Evolutionary conservation across 2,888 invertebrate genomes (phyloP).

Genomic region (Acleris emargana): DNA sequence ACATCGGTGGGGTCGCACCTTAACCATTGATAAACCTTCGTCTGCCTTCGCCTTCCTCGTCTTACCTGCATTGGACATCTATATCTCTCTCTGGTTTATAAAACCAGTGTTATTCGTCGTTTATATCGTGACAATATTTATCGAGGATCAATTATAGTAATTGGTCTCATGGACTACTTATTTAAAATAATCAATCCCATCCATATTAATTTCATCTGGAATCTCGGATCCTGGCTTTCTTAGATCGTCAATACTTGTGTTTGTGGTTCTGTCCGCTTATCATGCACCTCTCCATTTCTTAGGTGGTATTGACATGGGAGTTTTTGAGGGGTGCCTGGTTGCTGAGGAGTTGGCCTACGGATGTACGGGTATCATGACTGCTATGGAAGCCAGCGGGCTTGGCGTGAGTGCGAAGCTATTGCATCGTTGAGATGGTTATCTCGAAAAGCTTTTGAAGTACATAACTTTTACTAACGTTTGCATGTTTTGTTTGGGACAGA

Average conservation of each 20-base stretch:
- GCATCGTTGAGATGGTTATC: background rate
- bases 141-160: too few species aligned
- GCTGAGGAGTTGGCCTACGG: constrained; percentile 96
- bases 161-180: too few species aligned
- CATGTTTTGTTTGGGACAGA: too few species aligned
- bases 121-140: too few species aligned
- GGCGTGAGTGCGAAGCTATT: constrained; percentile 83
- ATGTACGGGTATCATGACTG: constrained; percentile 96
- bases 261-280: constrained; percentile 14
- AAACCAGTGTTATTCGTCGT: too few species aligned
- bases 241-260: background rate
- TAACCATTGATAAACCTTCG: too few species aligned
- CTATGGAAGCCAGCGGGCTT: constrained; percentile 93
- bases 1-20: too few species aligned
- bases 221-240: background rate
- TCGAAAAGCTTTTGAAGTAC: background rate
- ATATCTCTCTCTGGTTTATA: too few species aligned
- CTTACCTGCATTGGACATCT: too few species aligned
- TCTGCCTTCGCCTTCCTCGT: too few species aligned
- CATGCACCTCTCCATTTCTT: constrained; percentile 43
- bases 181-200: too few species aligned
- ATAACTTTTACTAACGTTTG: background rate
- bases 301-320: constrained; percentile 91
- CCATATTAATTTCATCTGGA: too few species aligned
- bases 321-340: constrained; percentile 91